Percentiles rank a stretch among this genome's conserved stretches.
Evolutionary conservation across 2,888 invertebrate genomes (phyloP).

Genomic region (Diaprepes abbreviatus): DNA sequence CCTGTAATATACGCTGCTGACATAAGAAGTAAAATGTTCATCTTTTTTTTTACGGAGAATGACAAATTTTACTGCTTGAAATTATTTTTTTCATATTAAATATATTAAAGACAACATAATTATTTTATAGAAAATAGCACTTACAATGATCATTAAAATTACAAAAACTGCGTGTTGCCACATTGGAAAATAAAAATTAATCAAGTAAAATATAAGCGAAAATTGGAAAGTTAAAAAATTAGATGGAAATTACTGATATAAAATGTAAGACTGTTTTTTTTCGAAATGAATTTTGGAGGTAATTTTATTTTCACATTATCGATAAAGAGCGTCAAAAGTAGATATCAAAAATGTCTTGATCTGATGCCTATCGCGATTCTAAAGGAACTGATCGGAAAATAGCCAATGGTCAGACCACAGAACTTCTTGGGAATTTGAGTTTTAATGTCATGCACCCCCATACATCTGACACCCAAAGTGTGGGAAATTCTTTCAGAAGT

Average conservation of each 20-base stretch:
- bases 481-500: conserved; percentile 26
- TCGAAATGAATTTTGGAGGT: too few species aligned
- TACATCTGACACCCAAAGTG: conserved; percentile 41
- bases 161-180: not conserved
- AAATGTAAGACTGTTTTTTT: too few species aligned
- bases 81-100: conserved; percentile 19
- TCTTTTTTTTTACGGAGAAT: not conserved
- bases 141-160: not conserved
- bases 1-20: conserved; percentile 33
- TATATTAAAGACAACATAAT: not conserved
- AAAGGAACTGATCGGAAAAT: conserved; percentile 42
- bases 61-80: not conserved
- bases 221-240: too few species aligned
- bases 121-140: conserved; percentile 15
- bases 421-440: conserved; percentile 46
- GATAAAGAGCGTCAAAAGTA: conserved; percentile 6
- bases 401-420: conserved; percentile 46
- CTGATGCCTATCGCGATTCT: conserved; percentile 39
- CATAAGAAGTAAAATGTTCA: conserved; percentile 27
- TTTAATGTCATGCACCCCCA: conserved; percentile 50
- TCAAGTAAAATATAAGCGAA: too few species aligned
- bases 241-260: too few species aligned
- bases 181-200: conserved; percentile 3
- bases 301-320: not conserved
- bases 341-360: conserved; percentile 32